These are phyloP conservation scores for Pseudococcus longispinus DNA, from an alignment of 2,888 invertebrate genomes.

Conservation along the genomic window DNA sequence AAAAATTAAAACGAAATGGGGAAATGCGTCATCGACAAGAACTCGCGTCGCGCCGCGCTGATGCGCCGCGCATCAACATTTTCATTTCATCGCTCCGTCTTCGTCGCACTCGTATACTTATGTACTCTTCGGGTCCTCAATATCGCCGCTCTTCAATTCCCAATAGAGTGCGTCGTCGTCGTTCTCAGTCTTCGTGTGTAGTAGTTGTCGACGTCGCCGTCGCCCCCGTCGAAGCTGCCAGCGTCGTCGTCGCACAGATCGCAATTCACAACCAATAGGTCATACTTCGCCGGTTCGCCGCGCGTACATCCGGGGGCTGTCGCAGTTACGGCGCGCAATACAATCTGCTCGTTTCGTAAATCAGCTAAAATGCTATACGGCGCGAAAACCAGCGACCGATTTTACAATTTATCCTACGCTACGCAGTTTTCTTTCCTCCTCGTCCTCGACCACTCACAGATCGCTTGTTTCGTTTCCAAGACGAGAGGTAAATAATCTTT, in stretches of 20 bases:
- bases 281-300: conserved; percentile 32
- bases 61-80: conserved; percentile 9
- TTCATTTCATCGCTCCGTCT: not conserved
- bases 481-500: not conserved
- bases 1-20: conserved; percentile 27
- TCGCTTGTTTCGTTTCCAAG: not conserved
- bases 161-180: conserved; percentile 8
- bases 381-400: conserved; percentile 7
- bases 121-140: not conserved
- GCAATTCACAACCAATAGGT: conserved; percentile 26
- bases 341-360: conserved; percentile 28
- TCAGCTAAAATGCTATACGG: not conserved
- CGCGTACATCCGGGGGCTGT: conserved; percentile 7
- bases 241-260: not conserved
- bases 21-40: conserved; percentile 18
- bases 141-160: not conserved
- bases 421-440: not conserved
- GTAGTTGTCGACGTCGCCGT: not conserved
- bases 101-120: not conserved
- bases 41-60: not conserved
- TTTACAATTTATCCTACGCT: conserved; percentile 6
- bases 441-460: not conserved
- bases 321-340: not conserved
- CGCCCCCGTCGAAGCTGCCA: not conserved
- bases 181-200: not conserved